Conservation (phyloP, 2,113 vertebrate genomes). For the Albula glossodonta region DNA sequence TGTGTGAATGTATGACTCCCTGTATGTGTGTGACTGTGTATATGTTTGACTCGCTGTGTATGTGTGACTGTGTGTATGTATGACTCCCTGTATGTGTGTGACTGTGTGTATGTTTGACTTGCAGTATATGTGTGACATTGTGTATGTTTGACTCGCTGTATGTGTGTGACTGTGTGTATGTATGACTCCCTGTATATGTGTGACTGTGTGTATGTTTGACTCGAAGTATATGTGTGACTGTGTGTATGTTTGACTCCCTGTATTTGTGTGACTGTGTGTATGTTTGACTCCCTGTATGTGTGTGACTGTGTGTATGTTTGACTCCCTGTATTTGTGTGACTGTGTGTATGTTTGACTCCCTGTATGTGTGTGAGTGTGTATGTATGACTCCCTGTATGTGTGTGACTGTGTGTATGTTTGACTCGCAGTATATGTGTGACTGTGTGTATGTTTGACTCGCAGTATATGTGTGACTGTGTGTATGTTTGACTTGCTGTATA, state of each 20-base stretch:
- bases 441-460: too few relatives aligned
- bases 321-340: neutral
- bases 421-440: too few relatives aligned
- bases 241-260: too few relatives aligned
- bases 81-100: neutral
- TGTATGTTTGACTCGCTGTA: neutral
- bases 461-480: too few relatives aligned
- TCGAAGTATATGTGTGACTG: too few relatives aligned
- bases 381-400: neutral
- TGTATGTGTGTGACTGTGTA: neutral
- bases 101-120: neutral
- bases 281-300: neutral
- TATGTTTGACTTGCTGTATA: too few relatives aligned
- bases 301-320: neutral
- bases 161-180: neutral
- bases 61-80: neutral
- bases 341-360: neutral
- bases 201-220: too few relatives aligned
- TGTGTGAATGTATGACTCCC: too few relatives aligned
- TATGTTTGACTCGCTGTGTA: neutral
- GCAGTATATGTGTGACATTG: neutral
- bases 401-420: neutral
- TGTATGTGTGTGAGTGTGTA: conserved; percentile 3
- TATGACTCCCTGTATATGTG: neutral
- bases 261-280: neutral